Base-by-base conservation (phyloP, 2,113 vertebrate species). In the Sarotherodon lohbergeri region DNA sequence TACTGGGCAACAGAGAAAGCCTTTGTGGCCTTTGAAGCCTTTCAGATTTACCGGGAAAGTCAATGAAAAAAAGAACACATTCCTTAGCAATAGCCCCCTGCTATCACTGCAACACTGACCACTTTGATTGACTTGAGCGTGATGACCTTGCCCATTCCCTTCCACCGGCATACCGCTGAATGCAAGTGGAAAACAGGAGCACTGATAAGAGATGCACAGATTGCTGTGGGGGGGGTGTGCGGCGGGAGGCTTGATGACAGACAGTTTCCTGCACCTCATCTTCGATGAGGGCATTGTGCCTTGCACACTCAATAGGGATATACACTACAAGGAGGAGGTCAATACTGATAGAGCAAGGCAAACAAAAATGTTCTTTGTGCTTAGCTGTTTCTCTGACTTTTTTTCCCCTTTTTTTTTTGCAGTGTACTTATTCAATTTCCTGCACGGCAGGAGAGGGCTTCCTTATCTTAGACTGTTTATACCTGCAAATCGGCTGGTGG, bases 331-430 rank as follows among this genome's bases (percentile, higher is more conserved):
- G 92, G 92, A 90, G 71, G 86, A 79, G 92, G 93, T 93, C 93
- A 94, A 88, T 85, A 88, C 91, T 80, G 92, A 95, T 94, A 94
- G 88, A 80, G 68, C 85, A 89, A 88, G 88, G 92, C 92, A 95
- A 95, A 96, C 95, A 96, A 96, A 94, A 94, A 85, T 54, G n/a
- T 88, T 92, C 95, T 95, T 95, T 96, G 95, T 96, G 92, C 90
- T 78, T 36, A 4, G n/a, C 86, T 68, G 80, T 91, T 92, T 89
- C 86, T 79, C 54, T 41, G 84, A 92, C 86, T 94, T 95, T 94
- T 71, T 93, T 55, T n/a, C 36, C 94, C 94, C 56, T 93, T 52
- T 36, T 80, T 85, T 86, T 81, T 88, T 81, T 34, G 54, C 89
- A 24, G 83, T 83, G 54, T 88, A 94, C 91, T 95, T 95, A 94